These are phyloP conservation scores for Sebastes minor DNA, from an alignment of 2,797 vertebrate species.

Conservation along the genomic window DNA sequence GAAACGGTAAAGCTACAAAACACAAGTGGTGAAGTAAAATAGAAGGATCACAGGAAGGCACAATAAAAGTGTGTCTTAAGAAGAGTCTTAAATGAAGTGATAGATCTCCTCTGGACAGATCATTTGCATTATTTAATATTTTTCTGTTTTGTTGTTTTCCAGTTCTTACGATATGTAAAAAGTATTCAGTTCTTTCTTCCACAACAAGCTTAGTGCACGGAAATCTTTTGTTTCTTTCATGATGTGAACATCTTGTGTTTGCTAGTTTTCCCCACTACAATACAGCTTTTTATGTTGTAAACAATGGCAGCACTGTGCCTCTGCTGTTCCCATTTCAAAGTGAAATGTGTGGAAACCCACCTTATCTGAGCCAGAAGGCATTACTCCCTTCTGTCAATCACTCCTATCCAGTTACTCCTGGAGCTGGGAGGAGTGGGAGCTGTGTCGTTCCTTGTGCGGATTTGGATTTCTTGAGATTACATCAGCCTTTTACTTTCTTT, in stretches of 20 bases:
- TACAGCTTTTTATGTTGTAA: slow-evolving; percentile 27
- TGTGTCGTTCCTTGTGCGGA: not conserved
- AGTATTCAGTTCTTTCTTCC: not conserved
- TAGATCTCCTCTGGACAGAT: not conserved
- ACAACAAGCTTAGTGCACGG: not conserved
- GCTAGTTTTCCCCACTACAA: slow-evolving; percentile 3
- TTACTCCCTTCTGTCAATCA: slow-evolving; percentile 29
- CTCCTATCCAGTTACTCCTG: slow-evolving; percentile 36
- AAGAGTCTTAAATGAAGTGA: too few species aligned
- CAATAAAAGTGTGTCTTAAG: too few species aligned
- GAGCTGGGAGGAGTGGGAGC: not conserved
- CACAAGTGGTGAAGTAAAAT: too few species aligned
- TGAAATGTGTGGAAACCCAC: slow-evolving; percentile 25
- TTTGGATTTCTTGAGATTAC: slow-evolving; percentile 19
- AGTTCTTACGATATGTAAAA: not conserved
- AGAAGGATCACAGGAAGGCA: too few species aligned
- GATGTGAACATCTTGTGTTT: slow-evolving; percentile 22
- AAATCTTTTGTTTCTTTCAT: not conserved
- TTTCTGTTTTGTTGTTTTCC: not conserved
- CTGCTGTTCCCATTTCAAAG: slow-evolving; percentile 32
- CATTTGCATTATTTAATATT: not conserved
- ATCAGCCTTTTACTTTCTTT: not conserved
- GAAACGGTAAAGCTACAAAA: too few species aligned
- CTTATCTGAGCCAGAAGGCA: slow-evolving; percentile 19
- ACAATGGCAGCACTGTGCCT: slow-evolving; percentile 46